Evolutionary conservation across 1,140 invertebrate genomes (phyloP).

Genomic region (Aphelinus atriplicis): DNA sequence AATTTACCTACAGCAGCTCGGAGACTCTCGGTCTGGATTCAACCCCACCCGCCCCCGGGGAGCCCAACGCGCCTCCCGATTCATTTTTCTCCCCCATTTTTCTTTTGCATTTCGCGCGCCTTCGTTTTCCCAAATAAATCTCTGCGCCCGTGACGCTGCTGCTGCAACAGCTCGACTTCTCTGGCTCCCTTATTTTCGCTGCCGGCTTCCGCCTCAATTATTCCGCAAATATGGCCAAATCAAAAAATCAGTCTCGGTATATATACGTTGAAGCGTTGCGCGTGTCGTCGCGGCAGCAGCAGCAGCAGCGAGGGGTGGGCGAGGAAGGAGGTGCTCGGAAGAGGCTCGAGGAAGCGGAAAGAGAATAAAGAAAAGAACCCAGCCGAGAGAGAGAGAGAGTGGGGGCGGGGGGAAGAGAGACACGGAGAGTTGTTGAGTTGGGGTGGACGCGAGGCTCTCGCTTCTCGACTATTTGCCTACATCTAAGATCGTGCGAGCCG

Average conservation of each 20-base stretch:
- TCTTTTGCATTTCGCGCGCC: no score
- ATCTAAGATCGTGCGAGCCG: conserved; percentile 55
- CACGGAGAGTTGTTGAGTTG: no score
- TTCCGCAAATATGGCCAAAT: conserved; percentile 1
- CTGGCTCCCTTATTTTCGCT: not conserved
- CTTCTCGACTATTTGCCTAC: conserved; percentile 56
- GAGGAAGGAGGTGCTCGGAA: not conserved
- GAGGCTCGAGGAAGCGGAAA: conserved; percentile 17
- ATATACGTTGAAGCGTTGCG: no score
- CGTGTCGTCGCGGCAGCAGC: not conserved
- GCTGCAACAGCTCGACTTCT: not conserved
- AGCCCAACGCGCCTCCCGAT: not conserved
- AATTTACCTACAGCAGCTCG: conserved; percentile 15
- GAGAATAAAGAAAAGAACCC: conserved; percentile 21
- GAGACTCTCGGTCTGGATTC: conserved; percentile 2
- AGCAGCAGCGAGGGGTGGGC: conserved; percentile 15
- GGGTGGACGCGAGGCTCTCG: conserved; percentile 20
- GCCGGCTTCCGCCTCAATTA: conserved; percentile 5
- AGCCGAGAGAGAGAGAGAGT: conserved; percentile 24
- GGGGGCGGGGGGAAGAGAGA: conserved; percentile 15
- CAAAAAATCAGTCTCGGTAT: not conserved
- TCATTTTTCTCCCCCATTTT: not conserved
- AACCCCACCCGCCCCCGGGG: not conserved
- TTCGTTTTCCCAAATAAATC: not conserved
- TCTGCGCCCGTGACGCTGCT: not conserved